Conservation (phyloP, 2,797 vertebrate species). For the Anguilla marmorata region DNA sequence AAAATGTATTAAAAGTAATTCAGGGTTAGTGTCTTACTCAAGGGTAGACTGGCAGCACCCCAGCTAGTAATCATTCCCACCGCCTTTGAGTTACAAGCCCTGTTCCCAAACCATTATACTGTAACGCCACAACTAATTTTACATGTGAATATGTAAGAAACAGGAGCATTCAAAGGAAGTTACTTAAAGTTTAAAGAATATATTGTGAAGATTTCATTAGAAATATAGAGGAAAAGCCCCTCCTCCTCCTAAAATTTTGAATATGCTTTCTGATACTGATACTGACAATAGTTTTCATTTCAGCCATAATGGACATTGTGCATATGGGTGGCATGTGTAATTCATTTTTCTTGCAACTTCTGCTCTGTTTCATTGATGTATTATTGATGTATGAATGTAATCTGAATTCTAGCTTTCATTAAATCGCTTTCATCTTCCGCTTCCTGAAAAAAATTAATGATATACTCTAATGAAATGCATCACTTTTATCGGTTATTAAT, state of each 20-base stretch:
- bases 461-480: neutral
- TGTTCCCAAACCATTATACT: too few species aligned
- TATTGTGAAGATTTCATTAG: neutral
- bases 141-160: too few species aligned
- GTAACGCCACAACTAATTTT: too few species aligned
- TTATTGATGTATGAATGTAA: neutral
- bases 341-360: conserved; percentile 18
- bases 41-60: too few species aligned
- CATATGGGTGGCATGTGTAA: conserved; percentile 47
- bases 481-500: neutral
- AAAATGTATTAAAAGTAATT: too few species aligned
- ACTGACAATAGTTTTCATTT: neutral
- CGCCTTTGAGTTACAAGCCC: too few species aligned
- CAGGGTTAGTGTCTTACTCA: too few species aligned
- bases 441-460: neutral
- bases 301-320: conserved; percentile 12
- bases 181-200: neutral
- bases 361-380: conserved; percentile 22
- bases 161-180: neutral
- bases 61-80: too few species aligned
- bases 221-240: neutral
- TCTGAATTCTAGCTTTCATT: neutral
- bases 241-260: neutral
- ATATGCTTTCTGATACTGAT: neutral
- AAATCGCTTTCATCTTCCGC: conserved; percentile 26